These are phyloP conservation scores for Helicolenus hilgendorfi DNA, from an alignment of 2,797 vertebrate species.

Conservation along the genomic window DNA sequence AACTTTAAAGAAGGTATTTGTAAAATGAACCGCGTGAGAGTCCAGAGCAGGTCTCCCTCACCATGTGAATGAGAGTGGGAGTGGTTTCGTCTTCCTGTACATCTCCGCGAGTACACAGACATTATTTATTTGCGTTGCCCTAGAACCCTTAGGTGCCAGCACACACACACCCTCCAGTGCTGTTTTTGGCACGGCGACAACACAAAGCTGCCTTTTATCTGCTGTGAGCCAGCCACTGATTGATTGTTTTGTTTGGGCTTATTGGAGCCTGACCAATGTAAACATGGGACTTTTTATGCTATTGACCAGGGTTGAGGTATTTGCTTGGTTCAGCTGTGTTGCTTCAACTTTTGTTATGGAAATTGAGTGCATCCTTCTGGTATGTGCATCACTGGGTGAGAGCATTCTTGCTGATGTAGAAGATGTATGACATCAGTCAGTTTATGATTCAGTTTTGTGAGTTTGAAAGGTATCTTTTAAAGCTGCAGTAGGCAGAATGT, in stretches of 20 bases:
- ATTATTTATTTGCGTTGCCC: conserved; percentile 72
- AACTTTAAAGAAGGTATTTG: conserved; percentile 70
- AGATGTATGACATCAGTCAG: neutral
- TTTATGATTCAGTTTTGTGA: neutral
- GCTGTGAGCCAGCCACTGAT: conserved; percentile 55
- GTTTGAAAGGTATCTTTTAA: neutral
- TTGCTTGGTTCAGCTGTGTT: conserved; percentile 17
- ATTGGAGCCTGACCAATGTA: conserved; percentile 60
- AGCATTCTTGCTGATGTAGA: neutral
- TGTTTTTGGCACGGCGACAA: conserved; percentile 61
- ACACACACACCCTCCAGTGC: conserved; percentile 44
- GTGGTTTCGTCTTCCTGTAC: conserved; percentile 55
- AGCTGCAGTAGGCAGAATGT: too few species aligned
- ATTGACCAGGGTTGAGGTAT: conserved; percentile 11
- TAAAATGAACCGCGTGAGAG: conserved; percentile 84
- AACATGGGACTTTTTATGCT: conserved; percentile 39
- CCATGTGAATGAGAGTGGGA: conserved; percentile 67
- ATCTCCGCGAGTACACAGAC: conserved; percentile 38
- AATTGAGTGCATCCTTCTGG: neutral
- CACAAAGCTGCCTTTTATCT: conserved; percentile 68
- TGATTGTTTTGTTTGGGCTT: conserved; percentile 66
- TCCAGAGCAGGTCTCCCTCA: conserved; percentile 44
- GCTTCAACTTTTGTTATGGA: conserved; percentile 20
- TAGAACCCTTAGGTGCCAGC: conserved; percentile 31
- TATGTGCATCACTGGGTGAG: neutral